Base-by-base conservation (phyloP, 2,113 vertebrate genomes). In the Megalops atlanticus region DNA sequence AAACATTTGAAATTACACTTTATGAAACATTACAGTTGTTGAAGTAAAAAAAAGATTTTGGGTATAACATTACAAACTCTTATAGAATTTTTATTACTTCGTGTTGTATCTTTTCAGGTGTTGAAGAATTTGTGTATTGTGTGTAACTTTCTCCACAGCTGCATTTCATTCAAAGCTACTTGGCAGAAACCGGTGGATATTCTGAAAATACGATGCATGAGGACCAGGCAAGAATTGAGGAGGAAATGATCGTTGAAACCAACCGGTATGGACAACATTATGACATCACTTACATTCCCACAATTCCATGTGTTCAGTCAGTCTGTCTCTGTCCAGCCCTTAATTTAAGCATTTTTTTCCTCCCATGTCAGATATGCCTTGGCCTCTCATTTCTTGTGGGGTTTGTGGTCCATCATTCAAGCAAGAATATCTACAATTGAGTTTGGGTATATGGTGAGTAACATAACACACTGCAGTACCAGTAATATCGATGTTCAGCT, bases 361-460 rank as follows among this genome's bases (percentile, higher is more conserved):
- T 6, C 14, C 12, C 33, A 12, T 33, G n/a, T 33, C 0, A 99
- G 97, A 85, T 99, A 94, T 72, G 94, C 96, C 0, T 82, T 98
- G 84, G 97, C 97, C 0, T 99, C 97, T 3, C 97, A 99, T 86
- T 98, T 98, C 87, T 94, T 98, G 78, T 99, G 97, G 97, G 97
- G 97, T 4, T 89, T 98, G 52, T 99, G 97, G 97, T 97, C 97
- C 82, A 95, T 97, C 77, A 92, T 99, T 83, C 97, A 99, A 90
- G 96, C 96, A 0, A 97, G 95, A 85, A 91, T 99, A 87, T 99
- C 97, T 70, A 97, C 95, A 80, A 99, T 99, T 36, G 91, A 96
- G 89, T 99, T 99, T 80, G 97, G 96, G 80, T 99, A 99, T 86
- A 92, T 98, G 96, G 97, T 99, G 86, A 94, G 93, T 77, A 64